Evolutionary conservation across 2,113 vertebrate genomes (phyloP), one percentile per base, ranked within the genome.

Genomic region (Campylorhamphus procurvoides): DNA sequence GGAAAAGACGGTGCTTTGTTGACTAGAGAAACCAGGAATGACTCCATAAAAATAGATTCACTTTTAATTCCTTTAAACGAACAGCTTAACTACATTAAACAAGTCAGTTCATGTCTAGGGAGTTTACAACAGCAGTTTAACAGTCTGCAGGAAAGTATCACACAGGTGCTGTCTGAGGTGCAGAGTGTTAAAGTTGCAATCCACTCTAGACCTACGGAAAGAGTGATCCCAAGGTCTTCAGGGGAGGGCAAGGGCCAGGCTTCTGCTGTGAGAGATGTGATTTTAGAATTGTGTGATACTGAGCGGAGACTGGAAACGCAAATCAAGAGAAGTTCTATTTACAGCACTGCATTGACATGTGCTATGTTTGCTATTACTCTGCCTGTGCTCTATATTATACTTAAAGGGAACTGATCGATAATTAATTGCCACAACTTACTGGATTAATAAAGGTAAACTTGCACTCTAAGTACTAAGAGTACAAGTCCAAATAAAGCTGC

Each of bases 321-420:
- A n/a, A 99, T 99, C 75, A 98, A 97, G 80, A 98, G 97, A 73
- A 98, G 97, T 87, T 98, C 97, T 3, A 1, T 99, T 53, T 99
- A 98, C 60, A 99, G 98, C 96, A 98, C 99, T 0, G 96, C 98
- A 13, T 72, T 99, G 59, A 98, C 98, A 0, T 99, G 98, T 37
- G 97, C 98, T 3, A 76, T 98, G 8, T 96, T 99, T 42, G 98
- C 98, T 23, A 33, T 99, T 90, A 97, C 98, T 4, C 66, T 99
- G 22, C 98, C 99, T 20, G 94, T 98, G 5, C 96, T 99, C n/a
- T 99, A 99, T 85, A 14, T 99, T 82, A 94, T 99, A 44, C 98
- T 99, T 40, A 98, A 97, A 94, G 97, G 98, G 46, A 98, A 96
- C 91, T 98, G 98, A 95, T 82, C 50, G 49, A 39, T 42, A 49